These are phyloP conservation scores for Pristionchus maxplancki DNA, from an alignment of 2,888 invertebrate species.

Conservation along the genomic window DNA sequence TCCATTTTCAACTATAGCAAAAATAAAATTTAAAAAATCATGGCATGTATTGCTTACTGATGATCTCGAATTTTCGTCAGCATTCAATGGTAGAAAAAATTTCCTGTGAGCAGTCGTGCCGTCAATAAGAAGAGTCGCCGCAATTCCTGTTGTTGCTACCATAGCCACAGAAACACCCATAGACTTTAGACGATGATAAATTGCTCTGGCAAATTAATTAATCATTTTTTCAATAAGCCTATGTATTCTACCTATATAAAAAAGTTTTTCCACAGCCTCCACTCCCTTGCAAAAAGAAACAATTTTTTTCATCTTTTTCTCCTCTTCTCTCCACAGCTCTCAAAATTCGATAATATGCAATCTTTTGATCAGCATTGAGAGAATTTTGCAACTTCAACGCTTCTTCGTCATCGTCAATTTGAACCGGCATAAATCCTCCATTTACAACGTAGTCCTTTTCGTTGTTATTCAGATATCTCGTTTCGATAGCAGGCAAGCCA, in stretches of 20 bases:
- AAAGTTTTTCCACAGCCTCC: constrained; percentile 37
- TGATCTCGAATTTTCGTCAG: not conserved
- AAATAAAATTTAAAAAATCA: no score
- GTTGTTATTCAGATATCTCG: not conserved
- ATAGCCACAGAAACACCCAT: not conserved
- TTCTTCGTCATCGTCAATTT: not conserved
- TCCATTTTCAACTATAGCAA: not conserved
- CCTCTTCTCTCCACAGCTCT: not conserved
- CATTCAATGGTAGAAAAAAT: not conserved
- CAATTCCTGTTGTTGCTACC: not conserved
- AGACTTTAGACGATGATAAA: not conserved
- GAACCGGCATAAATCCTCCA: not conserved
- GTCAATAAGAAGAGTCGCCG: not conserved
- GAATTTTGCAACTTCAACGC: not conserved
- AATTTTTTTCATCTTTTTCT: not conserved
- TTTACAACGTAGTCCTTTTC: not conserved
- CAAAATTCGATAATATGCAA: not conserved
- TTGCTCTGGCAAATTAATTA: not conserved
- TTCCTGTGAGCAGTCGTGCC: constrained; percentile 14
- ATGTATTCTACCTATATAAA: not conserved
- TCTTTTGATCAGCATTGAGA: not conserved
- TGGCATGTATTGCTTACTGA: no score
- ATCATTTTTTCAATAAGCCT: not conserved
- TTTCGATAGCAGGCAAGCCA: not conserved
- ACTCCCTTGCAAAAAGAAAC: not conserved